Percentiles rank a stretch among this genome's conserved stretches.
These are phyloP conservation scores for Lobophora halterata DNA, from an alignment of 2,888 invertebrate species.

Conservation along the genomic window DNA sequence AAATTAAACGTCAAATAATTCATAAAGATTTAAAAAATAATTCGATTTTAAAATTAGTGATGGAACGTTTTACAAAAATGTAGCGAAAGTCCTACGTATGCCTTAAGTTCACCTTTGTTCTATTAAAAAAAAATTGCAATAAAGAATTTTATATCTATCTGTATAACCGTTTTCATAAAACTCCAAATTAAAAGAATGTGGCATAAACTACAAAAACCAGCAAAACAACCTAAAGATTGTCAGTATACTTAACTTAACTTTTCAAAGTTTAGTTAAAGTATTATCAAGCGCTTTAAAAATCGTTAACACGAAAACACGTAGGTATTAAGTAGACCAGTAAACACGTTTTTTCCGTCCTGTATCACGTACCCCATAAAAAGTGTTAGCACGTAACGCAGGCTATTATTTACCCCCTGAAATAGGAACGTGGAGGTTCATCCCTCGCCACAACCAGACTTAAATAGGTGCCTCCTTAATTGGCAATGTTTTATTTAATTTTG, in stretches of 20 bases:
- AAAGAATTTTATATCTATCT: no score
- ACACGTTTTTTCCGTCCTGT: constrained; percentile 21
- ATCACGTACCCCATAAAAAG: constrained; percentile 44
- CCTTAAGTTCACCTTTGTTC: no score
- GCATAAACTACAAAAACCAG: no score
- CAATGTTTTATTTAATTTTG: no score
- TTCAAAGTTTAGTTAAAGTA: background rate
- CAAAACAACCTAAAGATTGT: background rate
- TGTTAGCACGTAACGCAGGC: constrained; percentile 49
- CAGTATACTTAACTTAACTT: background rate
- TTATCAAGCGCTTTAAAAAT: constrained; percentile 17
- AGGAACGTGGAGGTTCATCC: constrained; percentile 39
- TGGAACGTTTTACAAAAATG: no score
- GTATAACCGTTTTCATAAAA: no score
- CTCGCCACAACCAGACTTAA: constrained; percentile 25
- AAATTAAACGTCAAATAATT: constrained; percentile 28
- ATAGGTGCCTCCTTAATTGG: no score
- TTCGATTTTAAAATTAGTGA: no score
- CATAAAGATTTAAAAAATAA: constrained; percentile 24
- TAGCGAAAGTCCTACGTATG: constrained; percentile 1
- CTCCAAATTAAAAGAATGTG: no score
- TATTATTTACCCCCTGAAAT: constrained; percentile 53
- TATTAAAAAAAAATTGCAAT: no score
- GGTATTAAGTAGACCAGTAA: constrained; percentile 20
- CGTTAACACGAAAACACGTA: constrained; percentile 7